Conservation (phyloP, 2,797 vertebrate species). For the Sebastes trivittatus region DNA sequence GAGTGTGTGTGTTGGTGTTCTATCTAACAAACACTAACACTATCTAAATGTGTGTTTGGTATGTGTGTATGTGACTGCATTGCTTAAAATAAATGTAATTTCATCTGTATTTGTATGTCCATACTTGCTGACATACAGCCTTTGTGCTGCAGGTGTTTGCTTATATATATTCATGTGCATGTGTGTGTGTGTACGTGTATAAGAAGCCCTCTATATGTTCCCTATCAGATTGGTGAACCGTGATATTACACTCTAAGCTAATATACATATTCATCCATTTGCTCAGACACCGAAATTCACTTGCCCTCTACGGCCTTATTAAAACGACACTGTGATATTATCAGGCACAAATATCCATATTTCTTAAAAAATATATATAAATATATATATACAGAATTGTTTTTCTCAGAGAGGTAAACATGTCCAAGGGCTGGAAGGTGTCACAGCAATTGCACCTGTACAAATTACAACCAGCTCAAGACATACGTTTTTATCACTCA, state of each 20-base stretch:
- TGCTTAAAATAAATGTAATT: slow-evolving; percentile 27
- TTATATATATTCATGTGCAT: slow-evolving; percentile 25
- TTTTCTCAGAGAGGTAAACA: slow-evolving; percentile 5
- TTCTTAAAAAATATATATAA: slow-evolving; percentile 1
- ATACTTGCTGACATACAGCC: background rate
- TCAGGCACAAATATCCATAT: slow-evolving; percentile 55
- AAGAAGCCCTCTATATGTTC: slow-evolving; percentile 47
- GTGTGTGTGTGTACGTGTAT: slow-evolving; percentile 5
- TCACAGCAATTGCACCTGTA: background rate
- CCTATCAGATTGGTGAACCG: slow-evolving; percentile 63
- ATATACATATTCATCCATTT: slow-evolving; percentile 67
- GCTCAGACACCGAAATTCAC: slow-evolving; percentile 29
- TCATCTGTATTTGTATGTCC: slow-evolving; percentile 16
- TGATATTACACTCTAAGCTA: slow-evolving; percentile 69
- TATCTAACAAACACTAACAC: background rate
- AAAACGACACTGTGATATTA: slow-evolving; percentile 44
- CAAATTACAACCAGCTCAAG: background rate
- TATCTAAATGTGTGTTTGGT: background rate
- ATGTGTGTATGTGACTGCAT: background rate
- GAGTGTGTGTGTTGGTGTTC: background rate
- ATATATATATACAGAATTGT: no score
- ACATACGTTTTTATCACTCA: background rate
- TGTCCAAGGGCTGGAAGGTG: background rate
- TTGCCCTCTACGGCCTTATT: slow-evolving; percentile 51
- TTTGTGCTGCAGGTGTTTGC: slow-evolving; percentile 46